phyloP scores from a whole-genome alignment of 2,113 vertebrate genomes.

The Ancistrus triradiatus region DNA sequence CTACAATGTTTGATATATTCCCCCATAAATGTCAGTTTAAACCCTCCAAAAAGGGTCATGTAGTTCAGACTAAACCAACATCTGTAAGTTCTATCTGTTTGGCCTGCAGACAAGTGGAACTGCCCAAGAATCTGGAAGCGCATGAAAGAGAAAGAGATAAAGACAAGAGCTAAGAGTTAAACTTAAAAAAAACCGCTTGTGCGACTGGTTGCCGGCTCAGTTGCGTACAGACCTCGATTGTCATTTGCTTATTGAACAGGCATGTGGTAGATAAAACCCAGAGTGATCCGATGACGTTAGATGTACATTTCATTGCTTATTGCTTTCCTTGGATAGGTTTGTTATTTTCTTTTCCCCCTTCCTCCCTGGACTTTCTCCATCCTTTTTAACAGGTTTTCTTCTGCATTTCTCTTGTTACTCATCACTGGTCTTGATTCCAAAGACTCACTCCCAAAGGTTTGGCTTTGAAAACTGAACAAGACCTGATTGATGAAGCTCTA shows the following conservation, averaged over 20 bases:
- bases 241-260: constrained; percentile 69
- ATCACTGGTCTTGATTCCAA: constrained; percentile 34
- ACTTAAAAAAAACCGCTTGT: no score
- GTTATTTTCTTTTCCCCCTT: not conserved
- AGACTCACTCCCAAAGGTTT: constrained; percentile 40
- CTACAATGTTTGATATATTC: no score
- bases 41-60: no score
- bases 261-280: constrained; percentile 61
- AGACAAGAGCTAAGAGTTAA: constrained; percentile 39
- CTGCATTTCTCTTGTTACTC: constrained; percentile 13
- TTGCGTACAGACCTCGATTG: constrained; percentile 77
- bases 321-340: constrained; percentile 16
- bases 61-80: not conserved
- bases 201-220: constrained; percentile 68
- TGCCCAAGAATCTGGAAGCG: constrained; percentile 10
- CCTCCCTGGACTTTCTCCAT: constrained; percentile 5
- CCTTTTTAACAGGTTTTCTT: constrained; percentile 20
- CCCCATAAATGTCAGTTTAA: no score
- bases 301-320: constrained; percentile 46
- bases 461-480: constrained; percentile 40
- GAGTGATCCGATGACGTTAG: constrained; percentile 44
- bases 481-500: constrained; percentile 43
- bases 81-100: not conserved
- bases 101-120: not conserved
- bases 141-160: constrained; percentile 19